Evolutionary conservation across 2,888 invertebrate species (phyloP).

Genomic region (Calliopum simillimum): DNA sequence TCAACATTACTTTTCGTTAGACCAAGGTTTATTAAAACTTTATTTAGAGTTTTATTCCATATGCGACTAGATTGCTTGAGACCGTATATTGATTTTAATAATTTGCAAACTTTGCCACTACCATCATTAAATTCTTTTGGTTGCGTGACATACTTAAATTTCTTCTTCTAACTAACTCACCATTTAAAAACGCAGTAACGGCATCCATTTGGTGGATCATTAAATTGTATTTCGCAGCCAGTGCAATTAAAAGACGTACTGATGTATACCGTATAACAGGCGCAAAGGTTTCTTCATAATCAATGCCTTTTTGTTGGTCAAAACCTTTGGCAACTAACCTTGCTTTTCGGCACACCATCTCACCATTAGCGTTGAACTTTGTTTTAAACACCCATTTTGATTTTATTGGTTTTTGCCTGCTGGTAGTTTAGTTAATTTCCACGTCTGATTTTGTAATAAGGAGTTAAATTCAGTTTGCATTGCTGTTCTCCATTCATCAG

Average conservation of each 20-base stretch:
- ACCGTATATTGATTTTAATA: not conserved
- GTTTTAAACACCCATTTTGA: conserved; percentile 38
- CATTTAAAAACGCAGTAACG: conserved; percentile 32
- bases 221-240: conserved; percentile 31
- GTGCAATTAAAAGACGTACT: conserved; percentile 30
- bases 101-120: not conserved
- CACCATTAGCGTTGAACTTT: conserved; percentile 28
- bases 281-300: too few relatives aligned
- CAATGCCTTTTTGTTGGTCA: conserved; percentile 33
- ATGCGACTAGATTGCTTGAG: conserved; percentile 1
- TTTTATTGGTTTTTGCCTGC: conserved; percentile 27
- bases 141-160: too few relatives aligned
- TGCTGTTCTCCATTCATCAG: conserved; percentile 29
- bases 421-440: conserved; percentile 28
- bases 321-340: conserved; percentile 33
- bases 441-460: conserved; percentile 22
- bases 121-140: conserved; percentile 31
- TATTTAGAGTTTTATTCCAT: conserved; percentile 35
- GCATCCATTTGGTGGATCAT: conserved; percentile 37
- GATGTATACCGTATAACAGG: conserved; percentile 32
- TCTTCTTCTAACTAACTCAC: too few relatives aligned
- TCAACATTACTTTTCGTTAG: conserved; percentile 29
- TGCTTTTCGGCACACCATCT: conserved; percentile 35
- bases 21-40: conserved; percentile 27
- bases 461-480: conserved; percentile 25